Evolutionary conservation across 2,888 invertebrate species (phyloP).

Genomic region (Yponomeuta cagnagella): DNA sequence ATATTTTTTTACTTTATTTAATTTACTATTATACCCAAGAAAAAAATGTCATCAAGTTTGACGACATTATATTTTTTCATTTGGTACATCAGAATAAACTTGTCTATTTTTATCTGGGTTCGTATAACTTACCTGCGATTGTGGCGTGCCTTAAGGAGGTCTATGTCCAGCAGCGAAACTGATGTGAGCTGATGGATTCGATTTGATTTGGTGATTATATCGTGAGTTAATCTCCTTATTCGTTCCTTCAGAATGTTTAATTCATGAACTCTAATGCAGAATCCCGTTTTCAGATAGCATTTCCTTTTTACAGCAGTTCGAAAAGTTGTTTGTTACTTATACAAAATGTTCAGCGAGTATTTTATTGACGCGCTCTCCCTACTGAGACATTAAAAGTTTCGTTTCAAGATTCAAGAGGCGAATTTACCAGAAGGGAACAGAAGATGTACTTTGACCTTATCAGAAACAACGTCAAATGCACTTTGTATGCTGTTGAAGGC

Average conservation of each 20-base stretch:
- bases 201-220: too few relatives aligned
- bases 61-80: neutral
- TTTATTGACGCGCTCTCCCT: constrained; percentile 5
- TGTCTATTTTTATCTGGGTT: neutral
- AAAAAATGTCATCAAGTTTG: neutral
- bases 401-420: neutral
- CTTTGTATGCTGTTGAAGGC: too few relatives aligned
- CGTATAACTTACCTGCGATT: too few relatives aligned
- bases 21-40: neutral
- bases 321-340: constrained; percentile 5
- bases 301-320: constrained; percentile 1
- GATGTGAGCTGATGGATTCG: too few relatives aligned
- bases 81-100: neutral
- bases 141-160: too few relatives aligned
- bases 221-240: too few relatives aligned
- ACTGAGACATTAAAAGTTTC: constrained; percentile 3
- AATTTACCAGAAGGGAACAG: neutral
- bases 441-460: too few relatives aligned
- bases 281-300: neutral
- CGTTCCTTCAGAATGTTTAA: neutral
- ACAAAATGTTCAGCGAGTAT: neutral
- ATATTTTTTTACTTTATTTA: neutral
- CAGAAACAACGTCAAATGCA: too few relatives aligned
- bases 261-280: neutral
- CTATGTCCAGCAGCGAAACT: too few relatives aligned